Percentiles rank a stretch among this genome's conserved stretches.
phyloP scores from a whole-genome alignment of 2,113 vertebrate genomes.

The Trochalopteron elliotii region DNA sequence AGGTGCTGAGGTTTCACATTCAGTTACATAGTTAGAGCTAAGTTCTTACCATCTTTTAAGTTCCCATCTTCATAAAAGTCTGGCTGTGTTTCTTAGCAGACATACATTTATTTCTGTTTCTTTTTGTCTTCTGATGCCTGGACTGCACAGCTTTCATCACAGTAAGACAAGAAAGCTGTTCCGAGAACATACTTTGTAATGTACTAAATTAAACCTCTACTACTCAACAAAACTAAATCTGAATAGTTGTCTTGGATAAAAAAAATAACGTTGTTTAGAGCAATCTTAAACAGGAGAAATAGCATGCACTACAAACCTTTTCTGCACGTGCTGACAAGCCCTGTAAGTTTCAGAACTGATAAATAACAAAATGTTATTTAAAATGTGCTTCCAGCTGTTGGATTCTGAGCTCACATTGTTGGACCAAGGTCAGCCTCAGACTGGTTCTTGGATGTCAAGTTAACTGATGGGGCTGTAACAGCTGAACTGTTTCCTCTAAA shows the following conservation, averaged over 20 bases:
- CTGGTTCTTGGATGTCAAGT: not conserved
- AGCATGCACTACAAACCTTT: not conserved
- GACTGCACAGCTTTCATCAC: accelerated
- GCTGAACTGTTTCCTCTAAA: not conserved
- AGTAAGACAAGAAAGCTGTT: not conserved
- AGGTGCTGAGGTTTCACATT: not conserved
- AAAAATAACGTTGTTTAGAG: not conserved
- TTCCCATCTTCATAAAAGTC: not conserved
- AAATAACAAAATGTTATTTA: not conserved
- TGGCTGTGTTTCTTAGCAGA: conserved; percentile 7
- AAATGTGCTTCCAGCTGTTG: not conserved
- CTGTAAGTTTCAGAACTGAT: not conserved
- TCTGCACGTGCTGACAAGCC: not conserved
- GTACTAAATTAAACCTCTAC: not conserved
- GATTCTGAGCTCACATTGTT: not conserved
- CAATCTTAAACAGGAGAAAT: not conserved
- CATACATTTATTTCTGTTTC: not conserved
- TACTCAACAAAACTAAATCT: not conserved
- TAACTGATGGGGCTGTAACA: not conserved
- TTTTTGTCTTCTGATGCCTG: not conserved
- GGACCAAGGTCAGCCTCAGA: not conserved
- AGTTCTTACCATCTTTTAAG: not conserved
- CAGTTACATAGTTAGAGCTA: not conserved
- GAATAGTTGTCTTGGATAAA: not conserved
- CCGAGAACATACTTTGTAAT: not conserved